Evolutionary conservation across 2,888 invertebrate genomes (phyloP).

Genomic region (Neocrepidodera transversa): DNA sequence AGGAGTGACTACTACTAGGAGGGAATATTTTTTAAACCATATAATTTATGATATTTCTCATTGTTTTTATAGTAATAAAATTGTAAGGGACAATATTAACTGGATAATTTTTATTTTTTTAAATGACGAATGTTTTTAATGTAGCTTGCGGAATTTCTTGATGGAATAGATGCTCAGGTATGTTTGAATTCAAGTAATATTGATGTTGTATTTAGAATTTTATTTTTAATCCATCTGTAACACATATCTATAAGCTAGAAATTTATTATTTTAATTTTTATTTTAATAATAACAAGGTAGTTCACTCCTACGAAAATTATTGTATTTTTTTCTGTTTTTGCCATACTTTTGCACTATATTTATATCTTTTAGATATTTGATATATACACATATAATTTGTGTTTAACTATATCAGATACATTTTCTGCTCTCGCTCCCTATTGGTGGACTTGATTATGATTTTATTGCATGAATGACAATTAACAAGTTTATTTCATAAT

Average conservation of each 20-base stretch:
- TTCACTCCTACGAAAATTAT: slow-evolving; percentile 19
- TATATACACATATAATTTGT: too few species aligned
- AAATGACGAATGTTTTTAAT: slow-evolving; percentile 1
- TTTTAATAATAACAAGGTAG: slow-evolving; percentile 2
- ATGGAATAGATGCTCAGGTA: slow-evolving; percentile 71
- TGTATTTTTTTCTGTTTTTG: slow-evolving; percentile 1
- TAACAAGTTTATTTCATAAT: too few species aligned
- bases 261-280: too few species aligned
- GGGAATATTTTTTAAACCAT: too few species aligned
- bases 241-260: not conserved
- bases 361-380: too few species aligned
- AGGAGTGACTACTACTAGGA: slow-evolving; percentile 20
- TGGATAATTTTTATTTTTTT: not conserved
- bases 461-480: too few species aligned
- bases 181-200: slow-evolving; percentile 45
- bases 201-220: slow-evolving; percentile 27
- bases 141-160: slow-evolving; percentile 50
- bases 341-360: too few species aligned
- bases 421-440: too few species aligned
- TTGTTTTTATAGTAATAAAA: not conserved
- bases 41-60: too few species aligned
- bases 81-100: not conserved
- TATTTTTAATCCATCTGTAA: not conserved
- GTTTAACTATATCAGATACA: too few species aligned
- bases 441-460: too few species aligned